These are phyloP conservation scores for Leucophenga montana DNA, from an alignment of 2,888 invertebrate genomes.

Conservation along the genomic window DNA sequence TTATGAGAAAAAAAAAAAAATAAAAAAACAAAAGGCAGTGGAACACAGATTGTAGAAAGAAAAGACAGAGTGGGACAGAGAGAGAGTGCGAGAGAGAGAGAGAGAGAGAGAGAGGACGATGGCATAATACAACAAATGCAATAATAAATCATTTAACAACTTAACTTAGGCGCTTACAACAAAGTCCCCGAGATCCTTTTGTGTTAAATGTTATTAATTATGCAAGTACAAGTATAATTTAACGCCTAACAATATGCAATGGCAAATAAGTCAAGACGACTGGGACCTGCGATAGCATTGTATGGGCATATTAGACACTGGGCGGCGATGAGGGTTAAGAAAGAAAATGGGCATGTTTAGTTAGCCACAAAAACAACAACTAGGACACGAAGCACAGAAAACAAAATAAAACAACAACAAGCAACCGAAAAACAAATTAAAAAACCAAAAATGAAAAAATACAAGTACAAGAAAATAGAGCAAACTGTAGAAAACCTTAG, in stretches of 20 bases:
- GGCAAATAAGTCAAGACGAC: slow-evolving; percentile 32
- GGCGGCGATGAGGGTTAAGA: background rate
- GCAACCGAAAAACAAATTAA: too few species aligned
- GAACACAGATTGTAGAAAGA: slow-evolving; percentile 30
- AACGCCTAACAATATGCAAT: slow-evolving; percentile 60
- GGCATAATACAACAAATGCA: background rate
- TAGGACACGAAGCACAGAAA: slow-evolving; percentile 15
- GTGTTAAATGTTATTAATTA: slow-evolving; percentile 8
- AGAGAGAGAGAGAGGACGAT: background rate
- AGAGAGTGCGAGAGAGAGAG: background rate
- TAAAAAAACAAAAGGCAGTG: slow-evolving; percentile 4
- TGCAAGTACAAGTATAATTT: slow-evolving; percentile 37
- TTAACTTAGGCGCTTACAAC: background rate
- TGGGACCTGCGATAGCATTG: background rate
- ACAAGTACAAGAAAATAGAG: slow-evolving; percentile 8
- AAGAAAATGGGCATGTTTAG: background rate
- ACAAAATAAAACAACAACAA: background rate
- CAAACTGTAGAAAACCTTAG: background rate
- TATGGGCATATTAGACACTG: slow-evolving; percentile 9
- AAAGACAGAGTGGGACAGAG: slow-evolving; percentile 22
- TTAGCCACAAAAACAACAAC: slow-evolving; percentile 11
- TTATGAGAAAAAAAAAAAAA: background rate
- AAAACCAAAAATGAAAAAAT: slow-evolving; percentile 34
- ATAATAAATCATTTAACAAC: slow-evolving; percentile 10
- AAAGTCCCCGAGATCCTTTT: slow-evolving; percentile 2